Evolutionary conservation across 2,888 invertebrate genomes (phyloP).

Genomic region (Drosophila silvestris): DNA sequence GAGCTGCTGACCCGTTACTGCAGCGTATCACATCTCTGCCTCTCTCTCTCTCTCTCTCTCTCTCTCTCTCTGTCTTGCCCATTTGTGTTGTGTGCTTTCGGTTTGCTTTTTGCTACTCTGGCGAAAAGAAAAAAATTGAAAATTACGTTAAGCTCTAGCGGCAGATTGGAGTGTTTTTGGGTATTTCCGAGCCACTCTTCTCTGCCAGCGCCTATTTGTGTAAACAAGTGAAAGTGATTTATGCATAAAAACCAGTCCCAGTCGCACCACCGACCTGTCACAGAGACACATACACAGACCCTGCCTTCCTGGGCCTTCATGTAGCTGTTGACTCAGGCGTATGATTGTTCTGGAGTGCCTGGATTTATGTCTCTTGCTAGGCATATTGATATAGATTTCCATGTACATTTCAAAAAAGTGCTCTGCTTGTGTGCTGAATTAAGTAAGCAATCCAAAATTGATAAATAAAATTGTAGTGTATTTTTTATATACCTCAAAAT

Average conservation of each 20-base stretch:
- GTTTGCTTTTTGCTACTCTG: constrained; percentile 28
- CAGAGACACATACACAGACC: constrained; percentile 4
- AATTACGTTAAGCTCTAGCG: constrained; percentile 67
- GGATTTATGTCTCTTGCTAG: constrained; percentile 67
- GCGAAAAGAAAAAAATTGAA: constrained; percentile 53
- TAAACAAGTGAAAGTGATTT: constrained; percentile 81
- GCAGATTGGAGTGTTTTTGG: constrained; percentile 45
- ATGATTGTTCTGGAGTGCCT: constrained; percentile 77
- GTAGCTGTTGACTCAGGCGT: constrained; percentile 78
- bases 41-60: neutral
- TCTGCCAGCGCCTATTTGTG: constrained; percentile 70
- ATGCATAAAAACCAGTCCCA: constrained; percentile 62
- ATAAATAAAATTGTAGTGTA: neutral
- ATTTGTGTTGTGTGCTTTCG: constrained; percentile 34
- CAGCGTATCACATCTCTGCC: neutral
- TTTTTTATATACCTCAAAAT: neutral
- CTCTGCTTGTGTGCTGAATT: constrained; percentile 21
- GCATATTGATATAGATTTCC: constrained; percentile 48
- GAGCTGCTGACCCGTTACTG: constrained; percentile 43
- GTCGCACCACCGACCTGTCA: constrained; percentile 47
- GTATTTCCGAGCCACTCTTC: constrained; percentile 18
- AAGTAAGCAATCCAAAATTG: constrained; percentile 30
- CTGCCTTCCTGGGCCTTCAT: constrained; percentile 28
- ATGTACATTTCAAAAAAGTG: constrained; percentile 15
- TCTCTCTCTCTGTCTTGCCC: neutral